phyloP scores from a whole-genome alignment of 1,140 invertebrate genomes.

The Adelges cooleyi region DNA sequence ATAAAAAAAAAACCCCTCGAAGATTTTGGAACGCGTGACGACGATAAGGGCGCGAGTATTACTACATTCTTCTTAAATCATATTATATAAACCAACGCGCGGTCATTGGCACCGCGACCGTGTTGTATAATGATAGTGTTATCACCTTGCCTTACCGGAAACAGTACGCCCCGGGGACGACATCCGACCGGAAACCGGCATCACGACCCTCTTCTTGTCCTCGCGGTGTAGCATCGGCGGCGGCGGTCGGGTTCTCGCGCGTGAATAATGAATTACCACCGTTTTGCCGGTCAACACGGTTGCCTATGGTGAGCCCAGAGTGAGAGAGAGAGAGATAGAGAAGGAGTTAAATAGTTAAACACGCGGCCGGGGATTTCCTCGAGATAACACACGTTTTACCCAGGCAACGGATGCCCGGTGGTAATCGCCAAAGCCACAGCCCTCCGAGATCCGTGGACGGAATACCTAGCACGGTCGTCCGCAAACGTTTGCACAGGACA shows the following conservation, averaged over 20 bases:
- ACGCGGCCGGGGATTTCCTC: constrained; percentile 3
- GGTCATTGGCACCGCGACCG: too few relatives aligned
- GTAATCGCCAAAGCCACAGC: constrained; percentile 13
- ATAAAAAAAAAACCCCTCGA: too few relatives aligned
- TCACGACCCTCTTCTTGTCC: not conserved
- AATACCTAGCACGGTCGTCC: too few relatives aligned
- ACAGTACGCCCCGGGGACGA: not conserved
- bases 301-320: too few relatives aligned
- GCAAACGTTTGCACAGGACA: too few relatives aligned
- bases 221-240: not conserved
- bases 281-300: constrained; percentile 20
- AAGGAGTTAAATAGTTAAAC: constrained; percentile 24
- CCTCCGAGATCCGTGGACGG: not conserved
- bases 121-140: not conserved
- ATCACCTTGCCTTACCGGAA: not conserved
- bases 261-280: constrained; percentile 21
- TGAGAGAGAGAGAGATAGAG: too few relatives aligned
- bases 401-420: not conserved
- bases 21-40: too few relatives aligned
- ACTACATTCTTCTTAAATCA: too few relatives aligned
- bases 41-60: too few relatives aligned
- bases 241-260: too few relatives aligned
- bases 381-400: constrained; percentile 10
- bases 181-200: constrained; percentile 3
- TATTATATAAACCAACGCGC: too few relatives aligned